Conservation (phyloP, 2,888 invertebrate genomes). For the Caenorhabditis becei region DNA sequence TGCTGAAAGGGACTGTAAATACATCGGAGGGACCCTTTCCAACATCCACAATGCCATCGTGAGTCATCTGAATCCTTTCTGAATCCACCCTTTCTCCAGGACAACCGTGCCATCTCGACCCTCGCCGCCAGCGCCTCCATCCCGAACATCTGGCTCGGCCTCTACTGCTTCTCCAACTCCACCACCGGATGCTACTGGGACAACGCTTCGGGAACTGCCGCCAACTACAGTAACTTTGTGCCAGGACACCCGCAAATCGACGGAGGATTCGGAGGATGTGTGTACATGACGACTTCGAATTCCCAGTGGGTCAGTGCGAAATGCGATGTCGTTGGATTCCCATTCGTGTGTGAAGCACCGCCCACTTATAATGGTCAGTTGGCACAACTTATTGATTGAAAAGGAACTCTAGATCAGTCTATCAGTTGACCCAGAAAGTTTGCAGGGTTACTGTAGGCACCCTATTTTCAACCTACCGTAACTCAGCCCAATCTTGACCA, state of each 20-base stretch:
- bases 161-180: slow-evolving; percentile 22
- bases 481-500: too few relatives aligned
- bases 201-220: slow-evolving; percentile 14
- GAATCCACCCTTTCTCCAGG: slow-evolving; percentile 6
- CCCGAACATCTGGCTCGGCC: slow-evolving; percentile 25
- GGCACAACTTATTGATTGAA: too few relatives aligned
- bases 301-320: slow-evolving; percentile 34
- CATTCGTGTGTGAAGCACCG: slow-evolving; percentile 40
- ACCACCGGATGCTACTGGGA: slow-evolving; percentile 27
- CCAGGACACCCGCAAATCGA: slow-evolving; percentile 15
- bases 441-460: too few relatives aligned
- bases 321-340: slow-evolving; percentile 27
- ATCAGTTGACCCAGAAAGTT: too few relatives aligned
- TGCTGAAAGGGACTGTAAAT: slow-evolving; percentile 12
- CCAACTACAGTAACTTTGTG: slow-evolving; percentile 14
- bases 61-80: too few relatives aligned
- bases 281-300: slow-evolving; percentile 21
- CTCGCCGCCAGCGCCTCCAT: not conserved
- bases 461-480: too few relatives aligned
- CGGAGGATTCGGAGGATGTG: slow-evolving; percentile 23
- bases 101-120: slow-evolving; percentile 24
- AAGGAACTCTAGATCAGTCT: too few relatives aligned
- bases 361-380: slow-evolving; percentile 1
- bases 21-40: slow-evolving; percentile 24
- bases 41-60: slow-evolving; percentile 35